Conservation (phyloP, 2,113 vertebrate genomes). For the Octodon degus region DNA sequence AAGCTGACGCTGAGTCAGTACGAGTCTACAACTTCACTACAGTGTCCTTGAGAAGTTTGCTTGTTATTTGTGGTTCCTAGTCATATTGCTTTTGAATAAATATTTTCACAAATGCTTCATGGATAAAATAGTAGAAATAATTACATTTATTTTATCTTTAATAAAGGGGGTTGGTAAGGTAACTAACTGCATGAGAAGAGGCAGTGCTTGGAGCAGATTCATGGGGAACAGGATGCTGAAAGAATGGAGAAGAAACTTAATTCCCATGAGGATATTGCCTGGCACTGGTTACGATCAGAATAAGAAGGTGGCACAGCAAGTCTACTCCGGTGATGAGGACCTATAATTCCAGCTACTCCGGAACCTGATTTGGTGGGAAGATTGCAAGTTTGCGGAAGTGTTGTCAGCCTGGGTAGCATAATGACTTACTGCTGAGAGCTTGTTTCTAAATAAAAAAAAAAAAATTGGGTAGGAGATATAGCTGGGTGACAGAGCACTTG, state of each 20-base stretch:
- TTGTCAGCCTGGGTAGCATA: background rate
- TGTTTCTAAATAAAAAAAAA: background rate
- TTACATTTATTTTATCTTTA: slow-evolving; percentile 24
- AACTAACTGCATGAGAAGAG: background rate
- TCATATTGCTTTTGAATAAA: slow-evolving; percentile 8
- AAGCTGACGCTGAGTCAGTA: background rate
- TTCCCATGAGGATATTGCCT: background rate
- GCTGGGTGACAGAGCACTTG: background rate
- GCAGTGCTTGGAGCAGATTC: background rate
- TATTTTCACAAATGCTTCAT: background rate
- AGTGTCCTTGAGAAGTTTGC: background rate
- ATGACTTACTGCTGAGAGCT: background rate
- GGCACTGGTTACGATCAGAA: background rate
- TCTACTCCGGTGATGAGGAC: background rate
- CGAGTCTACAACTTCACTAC: background rate
- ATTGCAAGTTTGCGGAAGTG: background rate
- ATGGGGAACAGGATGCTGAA: background rate
- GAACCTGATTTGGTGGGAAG: background rate
- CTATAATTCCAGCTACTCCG: background rate
- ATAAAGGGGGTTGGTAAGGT: background rate
- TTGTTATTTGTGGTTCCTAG: slow-evolving; percentile 11
- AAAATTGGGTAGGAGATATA: background rate
- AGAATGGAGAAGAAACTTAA: background rate
- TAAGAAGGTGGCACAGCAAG: background rate
- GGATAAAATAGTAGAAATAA: background rate